Evolutionary conservation across 2,113 vertebrate species (phyloP), one percentile per base, ranked within the genome.

Genomic region (Monopterus albus): DNA sequence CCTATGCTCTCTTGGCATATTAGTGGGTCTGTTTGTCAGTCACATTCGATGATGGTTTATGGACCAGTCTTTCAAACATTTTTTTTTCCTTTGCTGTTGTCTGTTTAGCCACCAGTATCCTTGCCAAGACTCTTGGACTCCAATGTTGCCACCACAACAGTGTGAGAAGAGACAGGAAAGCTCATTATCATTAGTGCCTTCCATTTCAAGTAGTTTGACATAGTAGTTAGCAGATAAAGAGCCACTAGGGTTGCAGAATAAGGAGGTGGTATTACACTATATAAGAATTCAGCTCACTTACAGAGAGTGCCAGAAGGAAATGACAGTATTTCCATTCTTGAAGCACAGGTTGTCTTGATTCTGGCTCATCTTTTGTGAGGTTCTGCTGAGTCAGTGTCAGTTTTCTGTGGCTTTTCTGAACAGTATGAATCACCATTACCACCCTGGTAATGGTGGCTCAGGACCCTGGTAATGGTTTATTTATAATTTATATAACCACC

Each of bases 381-480:
- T 79, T 67, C 47, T 80, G 84, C 76, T 73, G 78, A 84, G 78
- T 87, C 79, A 86, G 77, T 66, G 70, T 71, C 31, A 3, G 43
- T 46, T 72, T 62, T 81, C 25, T 52, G 57, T 77, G 72, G 51
- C 60, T 76, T n/a, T 45, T 73, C 64, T 82, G 43, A 89, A 81
- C 72, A 72, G 67, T 78, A 73, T 81, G 73, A n/a, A n/a, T n/a
- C n/a, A n/a, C n/a, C n/a, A n/a, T n/a, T n/a, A n/a, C n/a, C n/a
- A n/a, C n/a, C n/a, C n/a, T n/a, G n/a, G n/a, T n/a, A n/a, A n/a
- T n/a, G n/a, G n/a, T n/a, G n/a, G n/a, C n/a, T n/a, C n/a, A n/a
- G n/a, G n/a, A n/a, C n/a, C n/a, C n/a, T n/a, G n/a, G n/a, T n/a
- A n/a, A n/a, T n/a, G n/a, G n/a, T n/a, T n/a, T n/a, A n/a, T n/a